Base-by-base conservation (phyloP, 2,888 invertebrate genomes). In the Campaea margaritaria region DNA sequence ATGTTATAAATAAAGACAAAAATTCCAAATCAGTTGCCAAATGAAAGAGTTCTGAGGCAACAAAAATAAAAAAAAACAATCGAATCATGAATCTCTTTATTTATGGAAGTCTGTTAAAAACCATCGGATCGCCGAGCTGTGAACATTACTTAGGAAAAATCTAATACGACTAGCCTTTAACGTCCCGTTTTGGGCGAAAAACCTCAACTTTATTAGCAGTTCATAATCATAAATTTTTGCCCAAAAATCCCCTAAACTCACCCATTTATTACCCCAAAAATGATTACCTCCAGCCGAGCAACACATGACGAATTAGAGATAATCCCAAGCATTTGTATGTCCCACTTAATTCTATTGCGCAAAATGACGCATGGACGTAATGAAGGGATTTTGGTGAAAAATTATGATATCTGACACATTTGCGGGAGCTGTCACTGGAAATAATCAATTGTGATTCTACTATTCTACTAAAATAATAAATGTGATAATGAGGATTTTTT, bases 311-410 rank as follows among this genome's bases (percentile, higher is more conserved):
- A 15, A 34, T 16, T 46, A 34, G 14, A 16, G 46, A 28, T 45
- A 45, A 45, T 45, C 15, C 46, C 1, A 27, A 12, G 16, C 46
- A 46, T 46, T 46, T 46, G 34, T 46, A 15, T 34, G 11, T 15
- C 21, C n/a, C 34, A 15, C 46, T 46, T 45, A 46, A 46, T 46
- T 46, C 46, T 27, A 51, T 41, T 42, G 27, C 31, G 21, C 27
- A 21, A 44, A 27, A 44, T 44, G 44, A 44, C 42, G 36, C 51
- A 36, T 36, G 16, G 27, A 39, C 14, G 42, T 58, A 58, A 58
- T 58, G 47, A 58, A 52, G 51, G 58, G 58, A 51, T 58, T 39
- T 11, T 8, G 39, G 39, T 13, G 13, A 39, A 39, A 39, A 39
- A 39, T 39, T 13, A 39, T 39, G 36, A 36, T 36, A 12, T 2